Base-by-base conservation (phyloP, 2,888 invertebrate genomes). In the Leucozona laternaria region DNA sequence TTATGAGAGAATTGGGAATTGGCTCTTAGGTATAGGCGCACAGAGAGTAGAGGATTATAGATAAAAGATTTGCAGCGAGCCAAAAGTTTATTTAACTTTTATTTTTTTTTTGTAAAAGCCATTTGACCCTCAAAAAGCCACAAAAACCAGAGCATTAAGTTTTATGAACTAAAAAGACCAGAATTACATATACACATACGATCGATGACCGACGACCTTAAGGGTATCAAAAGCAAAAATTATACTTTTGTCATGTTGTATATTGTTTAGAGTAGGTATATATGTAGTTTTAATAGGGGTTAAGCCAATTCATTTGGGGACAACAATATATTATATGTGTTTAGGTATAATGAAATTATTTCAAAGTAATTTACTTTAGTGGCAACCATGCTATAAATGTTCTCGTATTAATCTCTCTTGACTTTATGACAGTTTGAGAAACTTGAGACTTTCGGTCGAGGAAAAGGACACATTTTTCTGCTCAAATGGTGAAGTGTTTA, bases 71-170 rank as follows among this genome's bases (percentile, higher is more conserved):
- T 60, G 34, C 37, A 60, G 20, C 20, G 13, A 37, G 25, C 11
- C 1, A 58, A 60, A 37, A 60, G 37, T 58, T 34, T 34, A 5
- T 1, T 2, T 37, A 20, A 13, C 2, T 34, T 34, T 17, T n/a
- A 11, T 34, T 48, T 48, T 11, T 20, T 22, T 50, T 50, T 53
- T 37, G 20, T 17, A 40, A 10, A 60, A 10, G 37, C 2, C 22
- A 60, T 60, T 60, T 60, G 60, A 60, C 60, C 60, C 60, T 60
- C 60, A 60, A 60, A 60, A 37, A 60, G 37, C 60, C 60, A 60
- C 60, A 60, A 37, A 37, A 60, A 60, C 22, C 60, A 60, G 7
- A 60, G 22, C 37, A 60, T 60, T 60, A 60, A 22, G 60, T 40
- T 60, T 60, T 60, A 60, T 60, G 60, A 60, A 37, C 37, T 20